Percentiles rank a stretch among this genome's conserved stretches.
Evolutionary conservation across 2,797 vertebrate genomes (phyloP).

Genomic region (Halcyon leucocephala): DNA sequence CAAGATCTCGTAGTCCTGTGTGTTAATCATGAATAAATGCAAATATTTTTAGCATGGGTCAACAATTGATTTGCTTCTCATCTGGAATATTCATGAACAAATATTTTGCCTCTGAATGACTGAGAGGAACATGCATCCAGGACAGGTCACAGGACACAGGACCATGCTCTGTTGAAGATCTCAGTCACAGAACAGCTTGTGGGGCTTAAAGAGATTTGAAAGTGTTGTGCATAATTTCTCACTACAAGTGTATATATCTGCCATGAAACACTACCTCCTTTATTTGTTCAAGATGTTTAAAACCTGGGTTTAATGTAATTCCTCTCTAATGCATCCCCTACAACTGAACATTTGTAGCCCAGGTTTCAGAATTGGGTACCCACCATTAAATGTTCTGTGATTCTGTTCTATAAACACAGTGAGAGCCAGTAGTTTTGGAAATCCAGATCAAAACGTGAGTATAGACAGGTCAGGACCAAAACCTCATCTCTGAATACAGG

Average conservation of each 20-base stretch:
- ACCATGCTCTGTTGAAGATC: not conserved
- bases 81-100: not conserved
- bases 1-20: not conserved
- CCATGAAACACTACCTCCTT: not conserved
- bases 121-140: not conserved
- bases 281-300: not conserved
- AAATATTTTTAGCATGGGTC: not conserved
- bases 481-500: not conserved
- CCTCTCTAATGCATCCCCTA: not conserved
- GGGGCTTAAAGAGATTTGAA: not conserved
- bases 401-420: not conserved
- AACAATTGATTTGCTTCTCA: not conserved
- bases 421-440: not conserved
- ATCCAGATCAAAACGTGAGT: not conserved
- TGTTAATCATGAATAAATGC: not conserved
- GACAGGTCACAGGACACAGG: not conserved
- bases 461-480: not conserved
- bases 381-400: not conserved
- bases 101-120: not conserved
- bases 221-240: not conserved
- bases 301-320: not conserved
- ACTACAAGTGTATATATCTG: not conserved
- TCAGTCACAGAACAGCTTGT: not conserved
- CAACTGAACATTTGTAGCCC: not conserved
- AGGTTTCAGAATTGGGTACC: not conserved